Conservation (phyloP, 2,888 invertebrate species). For the Tenthredo scrophulariae region DNA sequence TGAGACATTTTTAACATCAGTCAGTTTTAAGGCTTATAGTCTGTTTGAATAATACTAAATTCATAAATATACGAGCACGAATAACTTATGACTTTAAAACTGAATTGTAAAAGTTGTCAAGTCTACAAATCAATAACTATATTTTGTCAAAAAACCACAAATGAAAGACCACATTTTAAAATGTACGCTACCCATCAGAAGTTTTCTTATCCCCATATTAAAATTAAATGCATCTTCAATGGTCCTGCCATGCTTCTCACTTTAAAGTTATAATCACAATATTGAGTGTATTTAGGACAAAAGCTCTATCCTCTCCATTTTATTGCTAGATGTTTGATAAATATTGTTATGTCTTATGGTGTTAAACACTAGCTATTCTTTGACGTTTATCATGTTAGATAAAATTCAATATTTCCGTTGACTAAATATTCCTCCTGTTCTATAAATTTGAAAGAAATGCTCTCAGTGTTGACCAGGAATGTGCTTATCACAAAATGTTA, state of each 20-base stretch:
- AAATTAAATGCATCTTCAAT: not conserved
- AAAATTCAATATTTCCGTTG: not conserved
- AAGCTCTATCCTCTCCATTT: not conserved
- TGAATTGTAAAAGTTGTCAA: not conserved
- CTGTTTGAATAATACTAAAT: not conserved
- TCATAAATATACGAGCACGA: not conserved
- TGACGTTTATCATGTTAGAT: not conserved
- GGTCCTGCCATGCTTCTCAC: slow-evolving; percentile 27
- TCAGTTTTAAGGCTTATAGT: not conserved
- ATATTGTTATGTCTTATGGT: not conserved
- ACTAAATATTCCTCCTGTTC: not conserved
- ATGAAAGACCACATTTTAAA: not conserved
- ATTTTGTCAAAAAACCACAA: slow-evolving; percentile 25
- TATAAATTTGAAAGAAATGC: not conserved
- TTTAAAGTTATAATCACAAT: slow-evolving; percentile 5
- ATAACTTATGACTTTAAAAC: slow-evolving; percentile 1
- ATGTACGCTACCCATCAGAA: not conserved
- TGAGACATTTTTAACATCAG: slow-evolving; percentile 71
- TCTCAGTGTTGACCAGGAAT: too few species aligned
- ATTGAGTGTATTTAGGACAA: not conserved
- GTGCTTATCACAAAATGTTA: not conserved
- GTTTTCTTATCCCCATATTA: not conserved
- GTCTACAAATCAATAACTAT: slow-evolving; percentile 28
- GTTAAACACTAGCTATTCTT: not conserved
- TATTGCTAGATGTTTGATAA: not conserved